phyloP scores from a whole-genome alignment of 2,113 vertebrate genomes.

The Blennius ocellaris region DNA sequence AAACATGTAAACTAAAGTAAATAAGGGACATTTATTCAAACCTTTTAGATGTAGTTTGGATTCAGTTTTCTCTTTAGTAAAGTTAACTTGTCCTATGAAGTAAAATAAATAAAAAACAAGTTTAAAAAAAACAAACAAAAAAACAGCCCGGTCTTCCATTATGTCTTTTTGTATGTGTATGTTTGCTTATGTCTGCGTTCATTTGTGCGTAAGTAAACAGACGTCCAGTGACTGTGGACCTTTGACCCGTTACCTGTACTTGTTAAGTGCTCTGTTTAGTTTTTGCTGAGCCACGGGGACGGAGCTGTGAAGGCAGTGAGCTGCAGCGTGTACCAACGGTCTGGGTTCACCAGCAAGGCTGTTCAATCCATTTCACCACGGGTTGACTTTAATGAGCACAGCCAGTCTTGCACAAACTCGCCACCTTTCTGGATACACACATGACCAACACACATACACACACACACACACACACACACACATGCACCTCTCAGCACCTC shows the following conservation, averaged over 20 bases:
- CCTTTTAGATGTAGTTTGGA: not conserved
- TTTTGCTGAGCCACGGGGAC: slow-evolving; percentile 66
- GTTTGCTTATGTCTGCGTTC: slow-evolving; percentile 52
- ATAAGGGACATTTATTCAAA: no score
- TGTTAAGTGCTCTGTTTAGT: slow-evolving; percentile 76
- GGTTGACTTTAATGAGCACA: slow-evolving; percentile 78
- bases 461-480: not conserved
- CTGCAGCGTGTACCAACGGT: slow-evolving; percentile 67
- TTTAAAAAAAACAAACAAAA: slow-evolving; percentile 1
- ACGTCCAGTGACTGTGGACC: slow-evolving; percentile 52
- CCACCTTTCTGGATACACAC: slow-evolving; percentile 44
- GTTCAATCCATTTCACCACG: slow-evolving; percentile 75
- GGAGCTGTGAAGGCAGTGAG: slow-evolving; percentile 71
- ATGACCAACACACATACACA: slow-evolving; percentile 39
- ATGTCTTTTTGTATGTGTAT: slow-evolving; percentile 14
- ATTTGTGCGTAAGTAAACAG: slow-evolving; percentile 65
- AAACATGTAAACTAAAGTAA: no score
- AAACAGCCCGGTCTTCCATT: not conserved
- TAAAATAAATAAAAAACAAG: not conserved
- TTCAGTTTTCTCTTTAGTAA: not conserved
- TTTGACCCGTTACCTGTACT: slow-evolving; percentile 69
- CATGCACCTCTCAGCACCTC: slow-evolving; percentile 44
- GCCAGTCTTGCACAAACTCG: slow-evolving; percentile 46
- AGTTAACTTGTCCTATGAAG: no score
- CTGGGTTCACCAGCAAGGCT: slow-evolving; percentile 75